Percentiles rank a stretch among this genome's conserved stretches.
These are phyloP conservation scores for Eurytoma adleriae DNA, from an alignment of 2,888 invertebrate genomes.

Conservation along the genomic window DNA sequence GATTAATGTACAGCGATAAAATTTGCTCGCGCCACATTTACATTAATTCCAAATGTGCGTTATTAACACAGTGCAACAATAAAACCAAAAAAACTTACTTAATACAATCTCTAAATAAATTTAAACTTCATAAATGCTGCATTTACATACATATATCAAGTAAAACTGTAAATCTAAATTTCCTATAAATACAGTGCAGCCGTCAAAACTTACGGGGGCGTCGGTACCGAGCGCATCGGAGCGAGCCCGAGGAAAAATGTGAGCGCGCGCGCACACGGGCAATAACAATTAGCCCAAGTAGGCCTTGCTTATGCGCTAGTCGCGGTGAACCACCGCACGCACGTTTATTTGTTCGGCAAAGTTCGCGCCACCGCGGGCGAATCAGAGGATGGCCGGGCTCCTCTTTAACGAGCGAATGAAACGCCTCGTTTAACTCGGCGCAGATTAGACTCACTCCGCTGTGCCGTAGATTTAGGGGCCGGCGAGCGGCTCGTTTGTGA, in stretches of 20 bases:
- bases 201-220: neutral
- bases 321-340: conserved; percentile 12
- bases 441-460: conserved; percentile 42
- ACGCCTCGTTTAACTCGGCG: conserved; percentile 46
- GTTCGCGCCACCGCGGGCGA: conserved; percentile 22
- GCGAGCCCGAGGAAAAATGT: conserved; percentile 41
- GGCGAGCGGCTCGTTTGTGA: conserved; percentile 2
- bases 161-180: no score
- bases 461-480: neutral
- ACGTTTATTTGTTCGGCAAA: conserved; percentile 16
- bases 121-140: no score
- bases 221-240: conserved; percentile 10
- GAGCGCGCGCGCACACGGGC: conserved; percentile 8
- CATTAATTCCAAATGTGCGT: no score
- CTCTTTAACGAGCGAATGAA: conserved; percentile 46
- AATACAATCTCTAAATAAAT: no score
- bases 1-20: no score
- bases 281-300: conserved; percentile 58
- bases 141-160: no score
- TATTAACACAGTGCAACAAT: no score
- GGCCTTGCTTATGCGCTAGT: conserved; percentile 60
- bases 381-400: conserved; percentile 16
- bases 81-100: no score
- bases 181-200: no score
- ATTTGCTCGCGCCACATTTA: no score